phyloP scores from a whole-genome alignment of 1,140 invertebrate species.

The Leguminivora glycinivorella region DNA sequence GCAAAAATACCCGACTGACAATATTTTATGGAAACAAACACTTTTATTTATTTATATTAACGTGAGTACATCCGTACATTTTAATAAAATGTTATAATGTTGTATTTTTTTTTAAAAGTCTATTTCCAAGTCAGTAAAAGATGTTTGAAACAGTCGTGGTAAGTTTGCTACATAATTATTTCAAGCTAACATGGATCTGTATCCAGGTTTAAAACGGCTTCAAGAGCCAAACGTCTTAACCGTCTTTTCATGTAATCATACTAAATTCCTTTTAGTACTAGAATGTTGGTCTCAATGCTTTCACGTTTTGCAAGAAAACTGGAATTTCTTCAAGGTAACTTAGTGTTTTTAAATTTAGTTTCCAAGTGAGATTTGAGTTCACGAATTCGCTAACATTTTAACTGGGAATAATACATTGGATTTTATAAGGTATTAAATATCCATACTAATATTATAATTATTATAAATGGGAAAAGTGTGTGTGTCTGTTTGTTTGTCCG shows the following conservation, averaged over 20 bases:
- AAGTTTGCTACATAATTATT: background rate
- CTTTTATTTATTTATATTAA: too few species aligned
- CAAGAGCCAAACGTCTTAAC: background rate
- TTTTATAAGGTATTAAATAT: too few species aligned
- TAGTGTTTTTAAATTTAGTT: background rate
- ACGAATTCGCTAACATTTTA: background rate
- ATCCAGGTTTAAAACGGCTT: background rate
- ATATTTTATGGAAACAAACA: too few species aligned
- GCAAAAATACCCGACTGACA: too few species aligned
- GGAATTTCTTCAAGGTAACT: background rate
- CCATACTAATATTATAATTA: too few species aligned
- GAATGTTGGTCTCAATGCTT: background rate
- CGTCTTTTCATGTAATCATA: background rate
- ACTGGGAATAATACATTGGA: background rate
- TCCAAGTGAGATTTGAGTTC: background rate
- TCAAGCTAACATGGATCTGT: background rate
- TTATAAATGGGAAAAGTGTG: too few species aligned
- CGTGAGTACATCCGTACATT: too few species aligned
- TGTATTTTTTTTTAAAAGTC: too few species aligned
- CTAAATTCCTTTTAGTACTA: background rate
- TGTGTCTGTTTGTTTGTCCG: too few species aligned
- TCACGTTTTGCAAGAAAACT: background rate
- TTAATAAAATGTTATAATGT: too few species aligned
- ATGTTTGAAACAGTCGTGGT: too few species aligned
- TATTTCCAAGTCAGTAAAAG: too few species aligned